Evolutionary conservation across 2,888 invertebrate species (phyloP).

Genomic region (Mellilla xanthometata): DNA sequence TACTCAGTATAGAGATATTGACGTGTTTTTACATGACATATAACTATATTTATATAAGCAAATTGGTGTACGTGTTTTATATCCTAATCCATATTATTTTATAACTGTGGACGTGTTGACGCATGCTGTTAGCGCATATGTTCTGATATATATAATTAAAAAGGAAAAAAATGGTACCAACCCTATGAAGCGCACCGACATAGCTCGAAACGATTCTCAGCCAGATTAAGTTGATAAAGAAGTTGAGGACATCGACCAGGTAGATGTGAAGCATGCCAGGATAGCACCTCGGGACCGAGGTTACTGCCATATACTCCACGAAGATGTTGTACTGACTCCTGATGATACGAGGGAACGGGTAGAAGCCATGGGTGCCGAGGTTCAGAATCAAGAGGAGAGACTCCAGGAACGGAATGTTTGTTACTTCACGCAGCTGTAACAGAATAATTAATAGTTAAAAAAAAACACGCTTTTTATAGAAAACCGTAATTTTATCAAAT

Average conservation of each 20-base stretch:
- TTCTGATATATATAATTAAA: not conserved
- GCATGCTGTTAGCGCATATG: too few relatives aligned
- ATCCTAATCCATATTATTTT: too few relatives aligned
- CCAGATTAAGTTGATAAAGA: constrained; percentile 63
- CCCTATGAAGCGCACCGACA: constrained; percentile 55
- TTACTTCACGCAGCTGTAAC: constrained; percentile 44
- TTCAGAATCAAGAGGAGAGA: constrained; percentile 55
- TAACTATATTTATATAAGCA: too few relatives aligned
- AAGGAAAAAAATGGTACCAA: constrained; percentile 28
- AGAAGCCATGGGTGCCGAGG: constrained; percentile 68
- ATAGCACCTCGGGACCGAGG: constrained; percentile 48
- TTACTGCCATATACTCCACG: constrained; percentile 42
- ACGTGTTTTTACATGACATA: too few relatives aligned
- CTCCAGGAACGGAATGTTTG: constrained; percentile 49
- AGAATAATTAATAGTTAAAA: too few relatives aligned
- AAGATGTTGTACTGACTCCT: constrained; percentile 44
- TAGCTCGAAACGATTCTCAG: constrained; percentile 54
- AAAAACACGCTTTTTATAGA: too few relatives aligned
- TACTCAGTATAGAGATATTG: too few relatives aligned
- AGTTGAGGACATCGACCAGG: constrained; percentile 53
- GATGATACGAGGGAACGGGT: constrained; percentile 56
- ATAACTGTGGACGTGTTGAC: too few relatives aligned
- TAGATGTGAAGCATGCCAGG: constrained; percentile 63
- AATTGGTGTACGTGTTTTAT: too few relatives aligned
- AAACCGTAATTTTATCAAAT: too few relatives aligned